phyloP scores from a whole-genome alignment of 2,888 invertebrate genomes.

The Opisthograptis luteolata region DNA sequence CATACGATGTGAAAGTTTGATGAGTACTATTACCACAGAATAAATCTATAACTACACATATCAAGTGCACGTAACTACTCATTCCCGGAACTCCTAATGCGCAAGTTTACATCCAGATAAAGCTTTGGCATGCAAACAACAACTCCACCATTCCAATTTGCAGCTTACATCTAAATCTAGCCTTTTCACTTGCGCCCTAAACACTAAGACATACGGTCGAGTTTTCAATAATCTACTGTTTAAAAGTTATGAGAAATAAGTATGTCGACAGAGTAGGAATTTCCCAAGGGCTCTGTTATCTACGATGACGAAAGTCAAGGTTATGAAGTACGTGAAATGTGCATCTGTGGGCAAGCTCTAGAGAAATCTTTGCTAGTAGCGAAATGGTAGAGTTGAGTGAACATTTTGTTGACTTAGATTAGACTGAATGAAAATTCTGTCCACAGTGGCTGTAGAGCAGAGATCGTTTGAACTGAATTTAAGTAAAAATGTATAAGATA shows the following conservation, averaged over 20 bases:
- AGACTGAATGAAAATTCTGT: no score
- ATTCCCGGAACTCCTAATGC: background rate
- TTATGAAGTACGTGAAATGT: constrained; percentile 22
- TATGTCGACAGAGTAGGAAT: constrained; percentile 8
- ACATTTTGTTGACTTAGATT: background rate
- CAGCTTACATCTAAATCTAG: background rate
- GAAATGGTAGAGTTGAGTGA: background rate
- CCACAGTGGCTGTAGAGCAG: no score
- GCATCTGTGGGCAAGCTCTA: constrained; percentile 9
- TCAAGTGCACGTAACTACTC: no score
- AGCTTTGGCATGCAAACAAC: constrained; percentile 13
- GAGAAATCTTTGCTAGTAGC: constrained; percentile 11
- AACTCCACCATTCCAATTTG: background rate
- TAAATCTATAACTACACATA: no score
- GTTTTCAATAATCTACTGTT: background rate
- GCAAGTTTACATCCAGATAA: constrained; percentile 15
- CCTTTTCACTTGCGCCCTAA: background rate
- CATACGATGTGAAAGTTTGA: no score
- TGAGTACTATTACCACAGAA: no score
- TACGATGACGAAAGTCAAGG: constrained; percentile 17
- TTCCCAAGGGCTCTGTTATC: constrained; percentile 21
- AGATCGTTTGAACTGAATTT: no score
- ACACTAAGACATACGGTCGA: background rate
- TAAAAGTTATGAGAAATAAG: constrained; percentile 1
- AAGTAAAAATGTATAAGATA: no score